phyloP scores from a whole-genome alignment of 2,113 vertebrate genomes.

The Crotalus tigris region DNA sequence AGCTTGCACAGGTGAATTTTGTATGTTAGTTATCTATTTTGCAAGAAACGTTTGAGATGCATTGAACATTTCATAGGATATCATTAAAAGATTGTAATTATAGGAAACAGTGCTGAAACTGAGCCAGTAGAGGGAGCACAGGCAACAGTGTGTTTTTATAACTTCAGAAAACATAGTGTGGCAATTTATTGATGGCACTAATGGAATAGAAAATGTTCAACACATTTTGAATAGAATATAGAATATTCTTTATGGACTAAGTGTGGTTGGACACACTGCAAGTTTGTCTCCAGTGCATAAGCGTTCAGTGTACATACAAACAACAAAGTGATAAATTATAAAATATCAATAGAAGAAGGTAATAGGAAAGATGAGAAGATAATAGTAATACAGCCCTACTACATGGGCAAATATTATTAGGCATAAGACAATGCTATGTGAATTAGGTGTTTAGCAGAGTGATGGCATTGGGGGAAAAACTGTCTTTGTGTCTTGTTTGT shows the following conservation, averaged over 20 bases:
- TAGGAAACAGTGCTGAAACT: conserved; percentile 13
- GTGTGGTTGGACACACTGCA: neutral
- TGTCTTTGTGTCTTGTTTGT: neutral
- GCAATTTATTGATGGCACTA: conserved; percentile 5
- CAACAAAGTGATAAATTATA: neutral
- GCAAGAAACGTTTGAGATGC: neutral
- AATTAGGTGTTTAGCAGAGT: neutral
- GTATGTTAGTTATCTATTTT: neutral
- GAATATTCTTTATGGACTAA: neutral
- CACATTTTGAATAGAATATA: neutral
- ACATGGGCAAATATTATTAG: neutral
- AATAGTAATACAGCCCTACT: neutral
- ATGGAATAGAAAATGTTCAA: neutral
- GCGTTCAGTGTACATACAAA: neutral
- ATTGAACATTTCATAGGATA: neutral
- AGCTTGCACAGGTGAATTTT: neutral
- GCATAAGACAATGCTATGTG: neutral
- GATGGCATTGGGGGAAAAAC: neutral
- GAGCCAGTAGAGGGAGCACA: conserved; percentile 61
- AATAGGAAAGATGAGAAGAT: neutral
- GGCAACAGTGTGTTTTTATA: conserved; percentile 25
- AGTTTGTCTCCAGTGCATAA: neutral
- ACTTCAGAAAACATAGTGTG: neutral
- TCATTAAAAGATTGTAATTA: neutral
- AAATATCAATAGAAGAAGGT: neutral